Percentiles rank a stretch among this genome's conserved stretches.
These are phyloP conservation scores for Melipona beecheii DNA, from an alignment of 2,888 invertebrate species.

Conservation along the genomic window DNA sequence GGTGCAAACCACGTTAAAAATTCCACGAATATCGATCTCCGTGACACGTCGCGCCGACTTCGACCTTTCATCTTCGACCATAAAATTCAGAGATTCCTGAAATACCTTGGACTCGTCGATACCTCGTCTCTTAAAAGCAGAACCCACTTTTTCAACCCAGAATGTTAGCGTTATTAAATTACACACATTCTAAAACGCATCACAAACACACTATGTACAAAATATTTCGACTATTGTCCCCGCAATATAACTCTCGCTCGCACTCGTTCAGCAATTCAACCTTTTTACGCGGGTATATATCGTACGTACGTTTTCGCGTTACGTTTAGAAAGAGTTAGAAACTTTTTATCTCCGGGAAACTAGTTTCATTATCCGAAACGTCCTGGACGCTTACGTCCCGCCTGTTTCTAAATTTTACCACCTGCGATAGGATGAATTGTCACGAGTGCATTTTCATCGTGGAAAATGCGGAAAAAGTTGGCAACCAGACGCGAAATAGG, in stretches of 20 bases:
- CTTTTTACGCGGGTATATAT: neutral
- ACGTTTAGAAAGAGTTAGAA: neutral
- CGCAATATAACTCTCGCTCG: neutral
- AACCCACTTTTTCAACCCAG: no score
- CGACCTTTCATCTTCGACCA: no score
- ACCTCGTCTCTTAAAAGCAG: no score
- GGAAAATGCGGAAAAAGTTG: slow-evolving; percentile 17
- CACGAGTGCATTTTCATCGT: slow-evolving; percentile 45
- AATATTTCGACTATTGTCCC: neutral
- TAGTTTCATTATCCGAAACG: slow-evolving; percentile 18
- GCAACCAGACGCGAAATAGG: slow-evolving; percentile 27
- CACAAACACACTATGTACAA: neutral
- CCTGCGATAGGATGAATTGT: slow-evolving; percentile 37
- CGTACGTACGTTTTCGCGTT: neutral
- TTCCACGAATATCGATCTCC: no score
- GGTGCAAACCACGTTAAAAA: no score
- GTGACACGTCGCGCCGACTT: no score
- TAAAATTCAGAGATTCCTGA: no score
- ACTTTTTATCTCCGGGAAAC: neutral
- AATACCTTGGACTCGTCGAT: no score
- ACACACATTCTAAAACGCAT: neutral
- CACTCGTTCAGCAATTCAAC: neutral
- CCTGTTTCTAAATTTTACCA: neutral
- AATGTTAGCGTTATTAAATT: neutral
- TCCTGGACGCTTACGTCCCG: neutral